Evolutionary conservation across 2,113 vertebrate genomes (phyloP).

Genomic region (Anolis sagrei): DNA sequence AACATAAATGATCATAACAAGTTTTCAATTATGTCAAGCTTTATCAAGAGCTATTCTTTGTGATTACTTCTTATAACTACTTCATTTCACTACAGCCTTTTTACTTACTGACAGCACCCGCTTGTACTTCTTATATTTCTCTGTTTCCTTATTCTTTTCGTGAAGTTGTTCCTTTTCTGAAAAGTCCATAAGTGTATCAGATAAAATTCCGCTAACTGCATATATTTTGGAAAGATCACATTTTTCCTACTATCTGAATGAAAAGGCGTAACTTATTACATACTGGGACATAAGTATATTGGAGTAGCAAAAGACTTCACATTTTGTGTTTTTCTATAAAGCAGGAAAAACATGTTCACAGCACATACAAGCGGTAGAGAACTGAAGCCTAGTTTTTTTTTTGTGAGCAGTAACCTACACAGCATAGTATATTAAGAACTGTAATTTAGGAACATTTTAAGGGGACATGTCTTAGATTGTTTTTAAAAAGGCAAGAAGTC

Average conservation of each 20-base stretch:
- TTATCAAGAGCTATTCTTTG: neutral
- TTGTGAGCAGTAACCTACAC: neutral
- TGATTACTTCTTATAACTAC: neutral
- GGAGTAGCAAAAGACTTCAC: neutral
- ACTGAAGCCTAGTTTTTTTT: neutral
- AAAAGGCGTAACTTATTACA: neutral
- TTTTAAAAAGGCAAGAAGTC: too few species aligned
- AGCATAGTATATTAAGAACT: neutral
- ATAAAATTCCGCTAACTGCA: conserved; percentile 81
- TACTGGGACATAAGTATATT: neutral
- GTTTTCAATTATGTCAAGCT: neutral
- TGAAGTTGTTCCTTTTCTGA: conserved; percentile 88
- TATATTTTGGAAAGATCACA: conserved; percentile 52
- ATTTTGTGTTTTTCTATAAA: conserved; percentile 1
- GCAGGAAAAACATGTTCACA: neutral
- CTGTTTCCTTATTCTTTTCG: conserved; percentile 91
- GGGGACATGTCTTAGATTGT: too few species aligned
- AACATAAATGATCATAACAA: neutral
- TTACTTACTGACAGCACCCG: conserved; percentile 90
- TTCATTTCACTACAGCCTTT: conserved; percentile 48
- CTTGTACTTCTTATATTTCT: conserved; percentile 95
- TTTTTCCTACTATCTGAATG: conserved; percentile 9
- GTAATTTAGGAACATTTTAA: too few species aligned
- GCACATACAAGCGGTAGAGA: neutral
- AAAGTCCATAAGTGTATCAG: conserved; percentile 85